Evolutionary conservation across 2,797 vertebrate species (phyloP), one percentile per base, ranked within the genome.

Genomic region (Atherinosoma microstoma): DNA sequence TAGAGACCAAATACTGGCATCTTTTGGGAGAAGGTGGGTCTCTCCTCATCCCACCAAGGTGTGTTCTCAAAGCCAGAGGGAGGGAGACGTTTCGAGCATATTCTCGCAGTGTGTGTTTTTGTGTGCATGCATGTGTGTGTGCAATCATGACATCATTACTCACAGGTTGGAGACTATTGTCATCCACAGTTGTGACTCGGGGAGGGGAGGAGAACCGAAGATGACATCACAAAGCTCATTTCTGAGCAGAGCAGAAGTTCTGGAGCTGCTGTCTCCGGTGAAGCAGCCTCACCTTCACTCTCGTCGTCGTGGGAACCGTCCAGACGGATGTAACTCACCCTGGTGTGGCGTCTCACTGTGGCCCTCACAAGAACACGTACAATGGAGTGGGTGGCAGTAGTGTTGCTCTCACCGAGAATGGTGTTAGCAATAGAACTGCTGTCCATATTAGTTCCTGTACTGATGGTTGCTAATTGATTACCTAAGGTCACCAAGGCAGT

Each of bases 111-210:
- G 34, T 60, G 69, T 56, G 64, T 69, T 27, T 60, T 66, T 73
- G 83, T 58, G 57, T 73, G 72, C 76, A 76, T 91, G 89, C 78
- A 61, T 82, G 53, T 84, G 76, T 82, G 87, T 88, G 84, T 88
- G 93, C 89, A 95, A 94, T 95, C 93, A 93, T 95, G 94, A 95
- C 94, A 95, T 95, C 95, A 95, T 95, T 95, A 95, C 94, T 95
- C 94, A 95, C 94, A 91, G 91, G 88, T 92, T 88, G 91, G 89
- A 92, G 93, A 93, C 87, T 91, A 90, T 78, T 91, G 73, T 91
- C 92, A 95, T 93, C 93, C 94, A 89, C 86, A 92, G 92, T 93
- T 94, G 86, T 94, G 89, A 91, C 87, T 94, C 57, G 86, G 90
- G 88, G 93, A 94, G 88, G 94, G 93, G 86, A 94, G 92, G 76